Evolutionary conservation across 2,797 vertebrate species (phyloP).

Genomic region (Aphelocoma californica): DNA sequence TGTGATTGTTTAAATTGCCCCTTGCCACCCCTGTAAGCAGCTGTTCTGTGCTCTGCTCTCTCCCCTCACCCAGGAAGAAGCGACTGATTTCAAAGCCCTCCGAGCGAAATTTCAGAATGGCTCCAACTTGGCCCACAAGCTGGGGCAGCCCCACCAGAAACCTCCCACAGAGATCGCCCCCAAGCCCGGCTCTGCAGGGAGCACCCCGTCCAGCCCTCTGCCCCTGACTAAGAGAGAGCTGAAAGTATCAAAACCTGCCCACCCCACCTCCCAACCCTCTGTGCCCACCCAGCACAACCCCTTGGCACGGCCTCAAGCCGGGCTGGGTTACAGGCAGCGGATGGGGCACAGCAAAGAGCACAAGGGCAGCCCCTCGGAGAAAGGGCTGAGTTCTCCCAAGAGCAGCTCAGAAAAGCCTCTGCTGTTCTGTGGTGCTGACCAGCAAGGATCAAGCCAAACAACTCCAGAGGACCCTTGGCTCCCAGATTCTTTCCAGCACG

Average conservation of each 20-base stretch:
- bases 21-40: background rate
- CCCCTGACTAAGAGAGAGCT: background rate
- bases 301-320: background rate
- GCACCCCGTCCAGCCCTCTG: background rate
- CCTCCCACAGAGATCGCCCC: background rate
- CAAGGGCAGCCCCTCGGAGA: accelerated
- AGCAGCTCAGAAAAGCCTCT: background rate
- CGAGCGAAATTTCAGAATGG: constrained; percentile 88
- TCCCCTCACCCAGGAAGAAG: constrained; percentile 73
- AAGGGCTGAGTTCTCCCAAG: background rate
- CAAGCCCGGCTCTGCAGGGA: background rate
- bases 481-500: constrained; percentile 37
- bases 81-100: constrained; percentile 84
- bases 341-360: accelerated
- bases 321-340: accelerated
- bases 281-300: background rate
- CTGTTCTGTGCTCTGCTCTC: background rate
- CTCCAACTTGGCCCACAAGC: background rate
- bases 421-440: background rate
- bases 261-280: background rate
- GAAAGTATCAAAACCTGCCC: background rate
- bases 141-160: background rate
- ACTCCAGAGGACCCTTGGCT: background rate
- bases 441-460: background rate
- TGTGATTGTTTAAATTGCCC: background rate